Percentiles rank a stretch among this genome's conserved stretches.
Conservation (phyloP, 92 coral and sea anemone species). For the Desmophyllum pertusum region DNA sequence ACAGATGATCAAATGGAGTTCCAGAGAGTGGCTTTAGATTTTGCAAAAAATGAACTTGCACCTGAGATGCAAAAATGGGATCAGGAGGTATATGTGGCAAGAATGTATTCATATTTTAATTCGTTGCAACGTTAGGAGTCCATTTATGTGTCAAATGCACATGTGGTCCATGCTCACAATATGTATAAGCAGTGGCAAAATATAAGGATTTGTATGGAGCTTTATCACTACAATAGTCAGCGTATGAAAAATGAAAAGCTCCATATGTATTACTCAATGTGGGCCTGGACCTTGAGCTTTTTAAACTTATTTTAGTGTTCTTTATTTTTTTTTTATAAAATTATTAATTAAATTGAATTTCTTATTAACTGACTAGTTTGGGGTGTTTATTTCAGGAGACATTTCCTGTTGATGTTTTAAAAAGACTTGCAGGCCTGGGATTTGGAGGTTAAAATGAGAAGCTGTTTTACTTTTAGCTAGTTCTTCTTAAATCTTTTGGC, state of each 20-base stretch:
- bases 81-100: slow-evolving; percentile 45
- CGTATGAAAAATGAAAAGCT: too few relatives aligned
- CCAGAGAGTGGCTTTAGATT: slow-evolving; percentile 77
- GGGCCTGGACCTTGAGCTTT: too few relatives aligned
- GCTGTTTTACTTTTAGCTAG: too few relatives aligned
- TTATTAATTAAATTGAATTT: too few relatives aligned
- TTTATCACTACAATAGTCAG: too few relatives aligned
- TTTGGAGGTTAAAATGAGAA: slow-evolving; percentile 79
- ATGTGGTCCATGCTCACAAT: too few relatives aligned
- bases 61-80: slow-evolving; percentile 84
- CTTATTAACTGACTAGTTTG: background rate
- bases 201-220: too few relatives aligned
- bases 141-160: background rate
- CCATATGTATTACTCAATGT: too few relatives aligned
- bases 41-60: slow-evolving; percentile 82
- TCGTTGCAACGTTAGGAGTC: background rate
- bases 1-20: slow-evolving; percentile 70
- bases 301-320: too few relatives aligned
- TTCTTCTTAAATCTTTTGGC: too few relatives aligned
- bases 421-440: slow-evolving; percentile 68
- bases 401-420: slow-evolving; percentile 72
- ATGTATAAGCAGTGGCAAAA: too few relatives aligned
- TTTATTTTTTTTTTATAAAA: too few relatives aligned
- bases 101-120: background rate
- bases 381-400: slow-evolving; percentile 45